These are phyloP conservation scores for Osmoderma eremita DNA, from an alignment of 2,888 invertebrate genomes.

Conservation along the genomic window DNA sequence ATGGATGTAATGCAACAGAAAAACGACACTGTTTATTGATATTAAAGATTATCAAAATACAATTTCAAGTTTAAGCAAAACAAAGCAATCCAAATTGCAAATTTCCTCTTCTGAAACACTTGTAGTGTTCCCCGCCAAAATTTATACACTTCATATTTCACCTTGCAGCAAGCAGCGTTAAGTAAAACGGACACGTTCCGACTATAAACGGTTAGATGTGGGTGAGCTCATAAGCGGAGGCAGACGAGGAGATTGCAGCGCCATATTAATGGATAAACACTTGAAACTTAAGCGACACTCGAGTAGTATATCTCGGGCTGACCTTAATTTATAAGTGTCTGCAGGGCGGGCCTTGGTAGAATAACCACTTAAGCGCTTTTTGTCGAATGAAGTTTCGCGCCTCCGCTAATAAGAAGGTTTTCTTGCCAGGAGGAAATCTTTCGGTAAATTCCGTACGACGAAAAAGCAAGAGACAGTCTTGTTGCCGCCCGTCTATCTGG, in stretches of 20 bases:
- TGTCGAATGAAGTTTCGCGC: constrained; percentile 18
- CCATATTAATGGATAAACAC: constrained; percentile 34
- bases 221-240: not conserved
- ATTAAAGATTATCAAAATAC: too few species aligned
- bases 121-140: too few species aligned
- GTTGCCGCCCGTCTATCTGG: too few species aligned
- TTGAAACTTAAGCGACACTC: constrained; percentile 27
- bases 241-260: not conserved
- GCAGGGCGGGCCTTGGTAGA: constrained; percentile 18
- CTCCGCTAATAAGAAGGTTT: constrained; percentile 16
- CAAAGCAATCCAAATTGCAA: too few species aligned
- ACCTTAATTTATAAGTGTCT: constrained; percentile 35
- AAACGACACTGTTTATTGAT: too few species aligned
- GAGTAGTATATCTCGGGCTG: constrained; percentile 24
- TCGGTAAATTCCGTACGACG: constrained; percentile 16
- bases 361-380: constrained; percentile 25
- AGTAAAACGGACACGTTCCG: not conserved
- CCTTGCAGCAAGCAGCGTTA: not conserved
- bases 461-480: too few species aligned
- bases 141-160: too few species aligned
- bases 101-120: too few species aligned
- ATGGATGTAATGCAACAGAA: too few species aligned
- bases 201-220: constrained; percentile 3
- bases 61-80: too few species aligned
- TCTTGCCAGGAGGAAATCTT: constrained; percentile 23